Evolutionary conservation across 2,888 invertebrate species (phyloP), one percentile per base, ranked within the genome.

Genomic region (Celastrina argiolus): DNA sequence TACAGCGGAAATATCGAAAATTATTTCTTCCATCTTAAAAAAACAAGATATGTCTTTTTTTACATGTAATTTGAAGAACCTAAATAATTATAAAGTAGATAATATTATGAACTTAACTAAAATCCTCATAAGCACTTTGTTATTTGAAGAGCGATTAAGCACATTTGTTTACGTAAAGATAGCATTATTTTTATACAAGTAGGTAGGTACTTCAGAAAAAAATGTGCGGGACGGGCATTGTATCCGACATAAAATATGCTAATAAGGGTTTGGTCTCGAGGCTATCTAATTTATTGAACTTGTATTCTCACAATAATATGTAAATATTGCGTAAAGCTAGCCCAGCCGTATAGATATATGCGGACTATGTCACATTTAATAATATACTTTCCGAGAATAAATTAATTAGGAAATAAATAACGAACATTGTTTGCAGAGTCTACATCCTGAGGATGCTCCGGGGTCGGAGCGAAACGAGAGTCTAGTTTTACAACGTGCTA

Each of bases 201-300:
- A n/a, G n/a, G n/a, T n/a, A n/a, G n/a, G 18, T 26, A 51, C 51
- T 10, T 26, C 22, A 51, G 51, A 51, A 22, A 51, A 51, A 51
- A 31, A 22, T 51, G 51, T 51, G 51, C 51, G 51, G 51, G 14
- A 31, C 31, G 16, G 28, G n/a, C 58, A 28, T 31, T 31, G 31
- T 58, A 31, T 31, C n/a, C 8, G 1, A 58, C 31, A 58, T 31
- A 58, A 26, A 31, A 31, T 31, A 58, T 58, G 58, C n/a, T 58
- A 58, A 58, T 31, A 58, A 58, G 64, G 64, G 64, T 18, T 34
- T 28, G 64, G 10, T 58, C 58, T 58, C 58, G 58, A 31, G 58
- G 58, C 16, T 16, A 63, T 63, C 41, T 64, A 10, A 64, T 45
- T 28, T 64, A 45, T 16, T 45, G 16, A 42, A 45, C n/a, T n/a